A percentile compares a stretch with the other conserved stretches of the same genome.
Conservation (phyloP, 2,797 vertebrate genomes). For the Gastrophryne carolinensis region DNA sequence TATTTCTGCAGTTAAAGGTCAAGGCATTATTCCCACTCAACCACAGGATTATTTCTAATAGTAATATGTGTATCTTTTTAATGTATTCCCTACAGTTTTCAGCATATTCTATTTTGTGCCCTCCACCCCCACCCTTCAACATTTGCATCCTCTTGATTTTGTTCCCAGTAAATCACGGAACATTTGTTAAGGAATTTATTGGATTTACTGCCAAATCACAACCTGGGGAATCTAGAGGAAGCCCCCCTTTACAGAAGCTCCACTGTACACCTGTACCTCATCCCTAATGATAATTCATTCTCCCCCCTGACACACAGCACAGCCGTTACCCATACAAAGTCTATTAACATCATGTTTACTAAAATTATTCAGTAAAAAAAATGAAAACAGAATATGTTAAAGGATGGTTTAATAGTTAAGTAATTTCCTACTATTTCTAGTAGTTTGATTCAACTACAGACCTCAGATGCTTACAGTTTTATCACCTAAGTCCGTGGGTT, state of each 20-base stretch:
- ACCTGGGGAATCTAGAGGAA: slow-evolving; percentile 29
- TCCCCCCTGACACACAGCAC: neutral
- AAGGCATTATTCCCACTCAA: neutral
- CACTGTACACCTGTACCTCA: slow-evolving; percentile 41
- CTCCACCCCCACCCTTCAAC: neutral
- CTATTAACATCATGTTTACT: no score
- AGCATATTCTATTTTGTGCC: neutral
- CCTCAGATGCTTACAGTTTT: no score
- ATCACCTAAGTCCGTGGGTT: no score
- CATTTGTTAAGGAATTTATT: slow-evolving; percentile 43
- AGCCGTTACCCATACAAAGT: neutral
- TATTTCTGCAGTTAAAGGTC: slow-evolving; percentile 1
- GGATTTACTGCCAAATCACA: slow-evolving; percentile 28
- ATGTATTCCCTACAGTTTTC: slow-evolving; percentile 1
- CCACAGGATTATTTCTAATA: neutral
- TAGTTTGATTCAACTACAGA: no score
- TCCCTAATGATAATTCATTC: neutral
- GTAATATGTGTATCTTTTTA: neutral
- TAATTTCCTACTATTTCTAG: no score
- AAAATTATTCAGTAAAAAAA: no score
- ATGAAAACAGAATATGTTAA: no score
- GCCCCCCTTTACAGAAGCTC: neutral
- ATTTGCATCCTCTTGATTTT: slow-evolving; percentile 14
- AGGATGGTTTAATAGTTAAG: no score
- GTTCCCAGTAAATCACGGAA: slow-evolving; percentile 41